Evolutionary conservation across 2,113 vertebrate genomes (phyloP).

Genomic region (Leucoraja erinaceus): DNA sequence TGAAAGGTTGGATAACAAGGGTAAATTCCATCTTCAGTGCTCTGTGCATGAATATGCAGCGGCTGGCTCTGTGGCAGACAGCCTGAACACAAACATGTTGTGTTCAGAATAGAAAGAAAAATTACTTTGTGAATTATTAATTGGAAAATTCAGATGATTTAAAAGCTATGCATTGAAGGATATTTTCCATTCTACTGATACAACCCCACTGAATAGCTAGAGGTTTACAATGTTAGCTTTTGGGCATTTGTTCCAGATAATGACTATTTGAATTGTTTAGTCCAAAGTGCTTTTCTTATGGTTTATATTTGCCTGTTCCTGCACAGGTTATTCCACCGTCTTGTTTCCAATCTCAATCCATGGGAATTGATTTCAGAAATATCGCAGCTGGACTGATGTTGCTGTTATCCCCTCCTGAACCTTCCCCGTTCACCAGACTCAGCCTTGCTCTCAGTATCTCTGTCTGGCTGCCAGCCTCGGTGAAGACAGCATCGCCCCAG

Average conservation of each 20-base stretch:
- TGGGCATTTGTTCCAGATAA: background rate
- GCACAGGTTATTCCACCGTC: background rate
- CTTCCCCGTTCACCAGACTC: too few species aligned
- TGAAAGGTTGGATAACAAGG: background rate
- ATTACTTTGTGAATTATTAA: conserved; percentile 28
- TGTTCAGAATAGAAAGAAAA: background rate
- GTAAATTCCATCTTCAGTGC: background rate
- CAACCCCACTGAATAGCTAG: background rate
- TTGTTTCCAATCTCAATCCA: background rate
- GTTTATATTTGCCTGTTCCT: background rate
- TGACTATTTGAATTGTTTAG: background rate
- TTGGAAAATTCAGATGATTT: background rate
- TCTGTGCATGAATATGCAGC: background rate
- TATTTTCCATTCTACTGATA: background rate
- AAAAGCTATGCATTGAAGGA: background rate
- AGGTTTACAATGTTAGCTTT: background rate
- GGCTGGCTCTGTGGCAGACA: background rate
- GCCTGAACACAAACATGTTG: background rate
- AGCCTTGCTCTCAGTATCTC: too few species aligned
- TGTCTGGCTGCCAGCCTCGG: too few species aligned
- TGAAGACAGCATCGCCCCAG: too few species aligned
- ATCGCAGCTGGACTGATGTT: background rate
- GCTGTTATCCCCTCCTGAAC: too few species aligned
- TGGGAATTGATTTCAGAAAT: background rate
- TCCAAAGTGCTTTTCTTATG: background rate